A percentile compares a stretch with the other conserved stretches of the same genome.
These are phyloP conservation scores for Athalia circularis DNA, from an alignment of 2,888 invertebrate species.

Conservation along the genomic window DNA sequence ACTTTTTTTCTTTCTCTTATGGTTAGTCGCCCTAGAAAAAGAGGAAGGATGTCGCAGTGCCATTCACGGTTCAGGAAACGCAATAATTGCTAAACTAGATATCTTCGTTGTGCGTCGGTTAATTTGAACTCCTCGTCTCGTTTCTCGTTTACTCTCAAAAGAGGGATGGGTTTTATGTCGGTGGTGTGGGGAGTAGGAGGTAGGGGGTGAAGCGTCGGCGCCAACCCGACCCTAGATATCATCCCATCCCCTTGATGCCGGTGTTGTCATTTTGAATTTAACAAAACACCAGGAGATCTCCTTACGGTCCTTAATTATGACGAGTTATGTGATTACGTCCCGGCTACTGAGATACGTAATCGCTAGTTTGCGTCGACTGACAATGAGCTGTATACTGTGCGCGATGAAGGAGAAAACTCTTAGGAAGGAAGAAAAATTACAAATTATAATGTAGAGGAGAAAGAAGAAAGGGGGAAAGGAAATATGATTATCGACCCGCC, in stretches of 20 bases:
- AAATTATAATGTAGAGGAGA: neutral
- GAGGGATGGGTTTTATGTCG: neutral
- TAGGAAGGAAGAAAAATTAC: slow-evolving; percentile 20
- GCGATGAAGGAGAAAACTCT: neutral
- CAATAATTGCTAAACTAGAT: slow-evolving; percentile 37
- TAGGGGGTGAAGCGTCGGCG: neutral
- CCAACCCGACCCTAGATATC: slow-evolving; percentile 16
- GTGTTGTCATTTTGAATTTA: slow-evolving; percentile 42
- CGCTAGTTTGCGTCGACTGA: slow-evolving; percentile 7
- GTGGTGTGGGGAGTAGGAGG: neutral
- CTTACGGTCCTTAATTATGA: slow-evolving; percentile 42
- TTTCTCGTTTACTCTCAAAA: slow-evolving; percentile 20
- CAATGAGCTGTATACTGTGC: too few relatives aligned
- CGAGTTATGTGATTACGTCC: slow-evolving; percentile 39
- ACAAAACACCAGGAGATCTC: slow-evolving; percentile 43
- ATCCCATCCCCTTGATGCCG: neutral
- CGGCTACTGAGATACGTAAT: slow-evolving; percentile 22
- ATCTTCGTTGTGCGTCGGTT: slow-evolving; percentile 12
- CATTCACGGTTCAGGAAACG: slow-evolving; percentile 41
- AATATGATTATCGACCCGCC: neutral
- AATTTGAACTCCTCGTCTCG: slow-evolving; percentile 33
- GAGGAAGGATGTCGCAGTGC: slow-evolving; percentile 16
- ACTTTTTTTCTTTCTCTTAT: neutral
- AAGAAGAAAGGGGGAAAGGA: neutral
- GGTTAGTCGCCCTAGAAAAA: neutral